Evolutionary conservation across 1,140 invertebrate genomes (phyloP).

Genomic region (Lycorma delicatula): DNA sequence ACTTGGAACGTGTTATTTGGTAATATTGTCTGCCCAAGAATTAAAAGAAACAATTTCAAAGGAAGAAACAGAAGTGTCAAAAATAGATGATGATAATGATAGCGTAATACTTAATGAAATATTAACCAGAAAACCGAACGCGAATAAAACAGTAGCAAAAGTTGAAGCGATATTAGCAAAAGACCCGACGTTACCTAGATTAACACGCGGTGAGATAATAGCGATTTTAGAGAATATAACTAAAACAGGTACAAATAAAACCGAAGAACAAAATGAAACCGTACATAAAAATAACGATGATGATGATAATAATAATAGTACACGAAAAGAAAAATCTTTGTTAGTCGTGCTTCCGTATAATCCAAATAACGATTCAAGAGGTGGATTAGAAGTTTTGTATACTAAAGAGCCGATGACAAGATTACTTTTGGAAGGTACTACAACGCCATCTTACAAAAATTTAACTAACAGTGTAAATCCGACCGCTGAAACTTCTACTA

Average conservation of each 20-base stretch:
- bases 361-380: constrained; percentile 33
- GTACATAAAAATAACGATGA: neutral
- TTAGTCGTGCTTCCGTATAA: constrained; percentile 48
- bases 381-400: constrained; percentile 42
- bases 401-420: constrained; percentile 45
- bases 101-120: too few species aligned
- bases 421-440: constrained; percentile 32
- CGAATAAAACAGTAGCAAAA: constrained; percentile 44
- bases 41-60: neutral
- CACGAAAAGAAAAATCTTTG: constrained; percentile 24
- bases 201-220: constrained; percentile 48
- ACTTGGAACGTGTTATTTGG: too few species aligned
- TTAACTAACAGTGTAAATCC: too few species aligned
- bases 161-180: constrained; percentile 47
- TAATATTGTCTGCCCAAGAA: neutral
- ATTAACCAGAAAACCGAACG: constrained; percentile 2
- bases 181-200: constrained; percentile 45
- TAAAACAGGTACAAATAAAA: constrained; percentile 7
- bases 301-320: neutral
- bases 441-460: too few species aligned
- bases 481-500: constrained; percentile 5
- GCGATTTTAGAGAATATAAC: constrained; percentile 48
- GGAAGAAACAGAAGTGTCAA: neutral
- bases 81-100: neutral
- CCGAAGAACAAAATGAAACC: neutral